These are phyloP conservation scores for Tiliacea citrago DNA, from an alignment of 2,888 invertebrate species.

Conservation along the genomic window DNA sequence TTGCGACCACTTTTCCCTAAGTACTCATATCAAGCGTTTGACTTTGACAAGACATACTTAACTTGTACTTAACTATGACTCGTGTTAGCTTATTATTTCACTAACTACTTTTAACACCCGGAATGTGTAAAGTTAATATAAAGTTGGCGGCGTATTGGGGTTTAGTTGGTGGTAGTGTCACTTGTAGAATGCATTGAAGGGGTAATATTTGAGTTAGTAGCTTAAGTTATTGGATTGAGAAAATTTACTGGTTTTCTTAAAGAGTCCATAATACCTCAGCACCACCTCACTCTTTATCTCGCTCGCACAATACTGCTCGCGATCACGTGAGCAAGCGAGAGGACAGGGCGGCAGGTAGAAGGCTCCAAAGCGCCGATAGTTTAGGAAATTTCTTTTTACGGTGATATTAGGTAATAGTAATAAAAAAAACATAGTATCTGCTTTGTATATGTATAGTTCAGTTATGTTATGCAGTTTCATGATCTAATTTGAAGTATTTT, in stretches of 20 bases:
- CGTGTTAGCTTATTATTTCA: conserved; percentile 75
- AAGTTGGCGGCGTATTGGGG: conserved; percentile 48
- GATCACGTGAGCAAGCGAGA: too few relatives aligned
- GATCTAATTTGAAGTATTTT: too few relatives aligned
- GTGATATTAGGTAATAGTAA: too few relatives aligned
- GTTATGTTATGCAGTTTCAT: too few relatives aligned
- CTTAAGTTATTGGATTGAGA: background rate
- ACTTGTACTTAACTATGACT: conserved; percentile 81
- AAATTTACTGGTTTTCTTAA: background rate
- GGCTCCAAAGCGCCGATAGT: too few relatives aligned
- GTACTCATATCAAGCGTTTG: conserved; percentile 81
- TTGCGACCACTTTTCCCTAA: conserved; percentile 72
- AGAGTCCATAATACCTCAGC: too few relatives aligned
- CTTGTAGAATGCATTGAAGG: conserved; percentile 38
- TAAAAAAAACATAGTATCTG: too few relatives aligned
- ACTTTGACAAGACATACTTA: conserved; percentile 86
- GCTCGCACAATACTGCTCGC: too few relatives aligned
- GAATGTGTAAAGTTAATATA: conserved; percentile 64
- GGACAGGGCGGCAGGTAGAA: too few relatives aligned
- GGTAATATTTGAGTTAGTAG: background rate
- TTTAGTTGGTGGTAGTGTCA: conserved; percentile 7
- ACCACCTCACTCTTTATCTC: too few relatives aligned
- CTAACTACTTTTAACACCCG: conserved; percentile 83
- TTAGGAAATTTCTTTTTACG: too few relatives aligned
- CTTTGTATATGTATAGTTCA: too few relatives aligned